Conservation (phyloP, 2,888 invertebrate species). For the Synanthedon vespiformis region DNA sequence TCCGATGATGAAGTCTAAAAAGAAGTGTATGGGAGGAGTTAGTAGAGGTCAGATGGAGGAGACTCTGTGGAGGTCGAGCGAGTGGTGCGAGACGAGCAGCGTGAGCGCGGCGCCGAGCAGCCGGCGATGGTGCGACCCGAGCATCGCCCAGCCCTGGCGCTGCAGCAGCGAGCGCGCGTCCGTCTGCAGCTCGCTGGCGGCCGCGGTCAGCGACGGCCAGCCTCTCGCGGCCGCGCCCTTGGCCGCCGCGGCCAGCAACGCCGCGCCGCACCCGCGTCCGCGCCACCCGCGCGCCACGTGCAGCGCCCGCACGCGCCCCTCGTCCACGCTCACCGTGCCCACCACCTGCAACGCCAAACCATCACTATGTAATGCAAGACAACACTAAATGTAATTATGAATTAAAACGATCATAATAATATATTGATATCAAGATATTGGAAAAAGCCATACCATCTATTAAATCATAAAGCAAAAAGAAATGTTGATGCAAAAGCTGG, state of each 20-base stretch:
- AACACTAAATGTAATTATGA: too few relatives aligned
- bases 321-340: conserved; percentile 29
- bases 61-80: background rate
- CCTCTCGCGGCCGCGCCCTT: background rate
- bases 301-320: conserved; percentile 30
- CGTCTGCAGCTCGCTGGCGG: conserved; percentile 1
- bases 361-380: too few relatives aligned
- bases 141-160: background rate
- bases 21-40: too few relatives aligned
- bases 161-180: background rate
- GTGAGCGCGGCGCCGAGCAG: conserved; percentile 2
- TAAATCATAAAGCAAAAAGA: too few relatives aligned
- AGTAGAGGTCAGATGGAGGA: background rate
- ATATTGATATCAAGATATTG: too few relatives aligned
- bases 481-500: too few relatives aligned
- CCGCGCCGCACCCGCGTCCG: background rate
- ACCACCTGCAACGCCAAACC: conserved; percentile 15
- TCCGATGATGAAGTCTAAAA: too few relatives aligned
- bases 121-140: conserved; percentile 3
- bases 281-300: conserved; percentile 14
- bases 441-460: too few relatives aligned
- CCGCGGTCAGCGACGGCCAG: background rate
- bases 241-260: background rate
- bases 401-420: too few relatives aligned
- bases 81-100: background rate